Base-by-base conservation (phyloP, 2,113 vertebrate species). In the Eurypyga helias region DNA sequence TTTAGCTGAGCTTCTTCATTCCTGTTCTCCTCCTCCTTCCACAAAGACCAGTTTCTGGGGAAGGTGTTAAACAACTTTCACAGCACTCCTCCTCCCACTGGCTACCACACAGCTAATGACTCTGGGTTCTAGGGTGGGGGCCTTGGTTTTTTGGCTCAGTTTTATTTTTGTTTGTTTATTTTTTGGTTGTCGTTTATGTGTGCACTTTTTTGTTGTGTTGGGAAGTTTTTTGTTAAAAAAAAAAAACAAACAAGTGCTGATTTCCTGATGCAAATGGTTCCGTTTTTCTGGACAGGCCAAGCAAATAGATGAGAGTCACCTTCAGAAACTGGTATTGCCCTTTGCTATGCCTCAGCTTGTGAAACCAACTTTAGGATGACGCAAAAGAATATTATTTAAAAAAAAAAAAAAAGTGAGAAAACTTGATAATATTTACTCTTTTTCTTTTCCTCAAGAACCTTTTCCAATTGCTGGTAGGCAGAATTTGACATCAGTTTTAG, bases 1-100 rank as follows among this genome's bases (percentile, higher is more conserved):
- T 98, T 98, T 98, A 98, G 97, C 98, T 98, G 97, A 98, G 96
- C 98, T 98, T 95, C 98, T 98, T 97, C 97, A 98, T 97, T 98
- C 91, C 96, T 88, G 85, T 98, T 87, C 95, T 98, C 81, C 96
- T 97, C 67, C 93, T 98, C 94, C 97, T 97, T 98, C 97, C 66
- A 80, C 97, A 98, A 97, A 98, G 98, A 98, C 97, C 95, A 87
- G 34, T 98, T 97, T 96, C 95, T 97, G 96, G 96, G 96, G 98
- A 98, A 98, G 96, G 93, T 91, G 34, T 90, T 96, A 83, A 95
- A 85, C 97, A 98, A 83, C 97, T 98, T 94, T 94, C 69, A 86
- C 91, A 97, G 93, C 83, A 94, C 91, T 96, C 84, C 79, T 95
- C 93, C 97, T 96, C 89, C 97, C 97, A 96, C 81, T 97, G 97